Percentiles rank a stretch among this genome's conserved stretches.
These are phyloP conservation scores for Drosophila elegans DNA, from an alignment of 1,140 invertebrate genomes.

Conservation along the genomic window DNA sequence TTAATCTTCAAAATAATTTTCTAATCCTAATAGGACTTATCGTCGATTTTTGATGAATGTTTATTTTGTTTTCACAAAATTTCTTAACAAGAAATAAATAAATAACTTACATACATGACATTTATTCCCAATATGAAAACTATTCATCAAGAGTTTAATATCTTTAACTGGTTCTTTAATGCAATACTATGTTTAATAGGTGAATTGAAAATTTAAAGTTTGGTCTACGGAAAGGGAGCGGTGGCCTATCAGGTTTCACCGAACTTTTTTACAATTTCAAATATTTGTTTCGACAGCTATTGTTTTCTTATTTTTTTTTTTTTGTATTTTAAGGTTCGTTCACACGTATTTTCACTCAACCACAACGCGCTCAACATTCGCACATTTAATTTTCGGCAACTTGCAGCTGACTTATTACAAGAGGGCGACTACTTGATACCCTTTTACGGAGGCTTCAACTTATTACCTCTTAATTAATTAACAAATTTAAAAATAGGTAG, in stretches of 20 bases:
- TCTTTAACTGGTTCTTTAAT: too few species aligned
- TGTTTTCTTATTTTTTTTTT: conserved; percentile 14
- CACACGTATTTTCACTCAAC: conserved; percentile 70
- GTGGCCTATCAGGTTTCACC: conserved; percentile 5
- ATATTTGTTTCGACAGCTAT: conserved; percentile 6
- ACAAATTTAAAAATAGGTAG: too few species aligned
- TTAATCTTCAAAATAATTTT: too few species aligned
- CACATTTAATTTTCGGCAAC: conserved; percentile 61
- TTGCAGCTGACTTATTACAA: not conserved
- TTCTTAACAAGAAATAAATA: too few species aligned
- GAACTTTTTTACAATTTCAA: conserved; percentile 1
- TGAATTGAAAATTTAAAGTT: not conserved
- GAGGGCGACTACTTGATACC: conserved; percentile 23
- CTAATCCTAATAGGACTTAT: too few species aligned
- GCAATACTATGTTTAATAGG: not conserved
- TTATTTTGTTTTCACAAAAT: too few species aligned
- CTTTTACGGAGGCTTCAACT: not conserved
- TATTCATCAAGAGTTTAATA: too few species aligned
- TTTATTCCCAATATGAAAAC: too few species aligned
- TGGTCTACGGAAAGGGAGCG: not conserved
- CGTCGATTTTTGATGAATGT: too few species aligned
- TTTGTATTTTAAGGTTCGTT: conserved; percentile 54
- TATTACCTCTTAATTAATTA: not conserved
- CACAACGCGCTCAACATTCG: conserved; percentile 56
- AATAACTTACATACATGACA: too few species aligned